phyloP scores from a whole-genome alignment of 2,797 vertebrate species.

The Hippopotamyrus pictus region DNA sequence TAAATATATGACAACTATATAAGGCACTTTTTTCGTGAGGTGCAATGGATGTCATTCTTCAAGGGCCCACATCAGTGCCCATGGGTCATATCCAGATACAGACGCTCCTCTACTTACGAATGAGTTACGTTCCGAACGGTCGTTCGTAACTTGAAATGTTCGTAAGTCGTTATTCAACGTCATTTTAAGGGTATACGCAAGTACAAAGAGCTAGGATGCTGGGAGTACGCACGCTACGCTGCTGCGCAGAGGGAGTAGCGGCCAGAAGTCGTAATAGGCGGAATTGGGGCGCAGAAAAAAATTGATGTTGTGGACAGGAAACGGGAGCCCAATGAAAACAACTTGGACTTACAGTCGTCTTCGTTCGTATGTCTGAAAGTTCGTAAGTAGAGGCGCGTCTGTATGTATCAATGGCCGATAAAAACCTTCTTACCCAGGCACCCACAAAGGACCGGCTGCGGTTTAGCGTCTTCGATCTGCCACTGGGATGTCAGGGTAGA shows the following conservation, averaged over 20 bases:
- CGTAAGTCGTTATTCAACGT: not conserved
- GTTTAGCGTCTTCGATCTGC: not conserved
- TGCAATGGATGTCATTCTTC: not conserved
- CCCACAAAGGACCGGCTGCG: too few species aligned
- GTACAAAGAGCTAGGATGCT: not conserved
- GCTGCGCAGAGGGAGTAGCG: not conserved
- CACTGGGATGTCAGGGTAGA: constrained; percentile 57
- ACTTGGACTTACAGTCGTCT: not conserved
- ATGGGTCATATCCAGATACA: constrained; percentile 10
- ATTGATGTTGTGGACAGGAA: not conserved
- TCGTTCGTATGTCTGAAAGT: not conserved
- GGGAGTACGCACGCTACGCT: not conserved
- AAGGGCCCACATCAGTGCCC: not conserved
- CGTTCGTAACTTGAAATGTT: too few species aligned
- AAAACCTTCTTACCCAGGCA: not conserved
- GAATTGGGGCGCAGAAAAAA: not conserved
- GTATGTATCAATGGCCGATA: not conserved
- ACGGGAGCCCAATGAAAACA: not conserved
- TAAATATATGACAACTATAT: not conserved
- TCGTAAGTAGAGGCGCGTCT: not conserved
- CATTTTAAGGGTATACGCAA: not conserved
- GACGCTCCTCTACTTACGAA: too few species aligned
- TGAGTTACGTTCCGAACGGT: too few species aligned
- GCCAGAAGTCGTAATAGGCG: not conserved
- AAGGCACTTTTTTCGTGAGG: not conserved